Evolutionary conservation across 1,140 invertebrate species (phyloP).

Genomic region (Bombus superbus): DNA sequence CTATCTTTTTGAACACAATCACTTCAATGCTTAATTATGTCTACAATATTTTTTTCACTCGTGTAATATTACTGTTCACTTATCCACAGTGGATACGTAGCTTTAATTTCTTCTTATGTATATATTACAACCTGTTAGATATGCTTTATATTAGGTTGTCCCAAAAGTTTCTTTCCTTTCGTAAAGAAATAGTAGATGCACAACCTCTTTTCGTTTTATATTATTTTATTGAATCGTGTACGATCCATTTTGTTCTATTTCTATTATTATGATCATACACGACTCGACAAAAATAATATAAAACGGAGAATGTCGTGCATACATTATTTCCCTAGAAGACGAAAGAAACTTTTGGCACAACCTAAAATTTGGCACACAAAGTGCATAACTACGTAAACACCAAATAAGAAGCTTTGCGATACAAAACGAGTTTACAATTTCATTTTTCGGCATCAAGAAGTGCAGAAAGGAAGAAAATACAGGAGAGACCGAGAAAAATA

Average conservation of each 20-base stretch:
- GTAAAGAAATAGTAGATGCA: too few species aligned
- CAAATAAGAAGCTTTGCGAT: neutral
- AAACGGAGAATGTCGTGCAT: too few species aligned
- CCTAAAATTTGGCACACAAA: neutral
- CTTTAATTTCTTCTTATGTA: neutral
- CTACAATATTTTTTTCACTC: neutral
- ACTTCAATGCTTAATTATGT: neutral
- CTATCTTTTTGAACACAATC: neutral
- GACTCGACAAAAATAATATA: too few species aligned
- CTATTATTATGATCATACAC: too few species aligned
- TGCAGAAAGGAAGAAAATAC: too few species aligned
- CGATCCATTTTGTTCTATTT: too few species aligned
- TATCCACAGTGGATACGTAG: neutral
- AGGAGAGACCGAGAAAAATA: neutral
- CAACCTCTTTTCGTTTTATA: too few species aligned
- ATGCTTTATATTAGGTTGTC: neutral
- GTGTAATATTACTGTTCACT: neutral
- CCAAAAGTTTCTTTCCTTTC: too few species aligned
- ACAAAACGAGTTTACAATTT: neutral
- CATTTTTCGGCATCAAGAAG: neutral
- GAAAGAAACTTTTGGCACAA: too few species aligned
- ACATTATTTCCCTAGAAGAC: too few species aligned
- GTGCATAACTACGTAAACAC: neutral
- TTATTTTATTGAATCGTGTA: too few species aligned
- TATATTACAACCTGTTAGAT: neutral